phyloP scores from a whole-genome alignment of 2,797 vertebrate species.

The Platalea minor region DNA sequence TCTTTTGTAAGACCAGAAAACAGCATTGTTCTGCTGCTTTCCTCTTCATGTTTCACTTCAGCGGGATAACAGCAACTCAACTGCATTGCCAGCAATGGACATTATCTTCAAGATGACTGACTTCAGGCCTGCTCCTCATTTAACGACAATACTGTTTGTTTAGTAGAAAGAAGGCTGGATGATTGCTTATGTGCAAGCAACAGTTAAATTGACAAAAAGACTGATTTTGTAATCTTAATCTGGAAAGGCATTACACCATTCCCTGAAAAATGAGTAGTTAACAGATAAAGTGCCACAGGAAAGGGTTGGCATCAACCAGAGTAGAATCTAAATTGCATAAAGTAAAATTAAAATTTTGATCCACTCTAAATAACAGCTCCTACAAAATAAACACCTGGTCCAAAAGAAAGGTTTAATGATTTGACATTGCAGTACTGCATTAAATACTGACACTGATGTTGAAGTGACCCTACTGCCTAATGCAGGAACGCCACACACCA shows the following conservation, averaged over 20 bases:
- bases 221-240: not conserved
- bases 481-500: rapidly evolving
- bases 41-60: not conserved
- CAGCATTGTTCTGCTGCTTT: not conserved
- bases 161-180: not conserved
- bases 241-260: not conserved
- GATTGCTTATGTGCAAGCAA: not conserved
- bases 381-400: not conserved
- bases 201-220: slow-evolving; percentile 5
- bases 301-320: not conserved
- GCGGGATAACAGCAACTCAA: not conserved
- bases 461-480: not conserved
- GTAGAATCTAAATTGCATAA: not conserved
- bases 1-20: not conserved
- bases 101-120: not conserved
- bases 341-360: not conserved
- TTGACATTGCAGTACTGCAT: not conserved
- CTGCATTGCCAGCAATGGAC: not conserved
- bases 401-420: not conserved
- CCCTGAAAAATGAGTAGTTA: not conserved
- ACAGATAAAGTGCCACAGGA: not conserved
- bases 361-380: not conserved
- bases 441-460: not conserved
- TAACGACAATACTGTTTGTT: not conserved
- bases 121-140: not conserved